phyloP scores from a whole-genome alignment of 53 echinoderm and acorn worm genomes.

The Apostichopus leukothele region DNA sequence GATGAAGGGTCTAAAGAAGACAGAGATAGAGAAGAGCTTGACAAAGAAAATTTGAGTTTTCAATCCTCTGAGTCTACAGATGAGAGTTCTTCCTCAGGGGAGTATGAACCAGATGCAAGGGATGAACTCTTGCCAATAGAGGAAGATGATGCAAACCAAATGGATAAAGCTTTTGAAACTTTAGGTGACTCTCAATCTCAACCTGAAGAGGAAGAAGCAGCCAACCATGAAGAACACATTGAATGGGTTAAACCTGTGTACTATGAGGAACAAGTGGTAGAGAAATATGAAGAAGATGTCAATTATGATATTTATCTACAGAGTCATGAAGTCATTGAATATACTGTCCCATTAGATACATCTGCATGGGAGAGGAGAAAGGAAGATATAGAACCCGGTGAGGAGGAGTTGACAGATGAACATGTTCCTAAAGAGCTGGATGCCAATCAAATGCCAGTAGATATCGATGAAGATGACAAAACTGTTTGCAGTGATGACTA shows the following conservation, averaged over 20 bases:
- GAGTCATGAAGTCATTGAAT: conserved; percentile 29
- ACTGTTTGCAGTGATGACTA: background rate
- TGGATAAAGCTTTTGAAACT: too few relatives aligned
- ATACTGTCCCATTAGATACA: conserved; percentile 34
- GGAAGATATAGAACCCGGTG: background rate
- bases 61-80: conserved; percentile 18
- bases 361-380: conserved; percentile 9
- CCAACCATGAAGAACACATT: conserved; percentile 48
- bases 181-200: background rate
- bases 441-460: background rate
- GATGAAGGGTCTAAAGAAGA: conserved; percentile 21
- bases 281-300: conserved; percentile 35
- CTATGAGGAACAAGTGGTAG: conserved; percentile 39
- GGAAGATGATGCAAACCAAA: background rate
- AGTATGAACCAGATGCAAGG: conserved; percentile 1
- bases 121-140: conserved; percentile 7
- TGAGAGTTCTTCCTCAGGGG: conserved; percentile 41
- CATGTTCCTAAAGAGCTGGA: background rate
- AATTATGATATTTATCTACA: conserved; percentile 40
- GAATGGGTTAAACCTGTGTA: conserved; percentile 48
- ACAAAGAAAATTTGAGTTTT: background rate
- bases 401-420: background rate
- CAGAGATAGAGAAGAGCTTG: background rate
- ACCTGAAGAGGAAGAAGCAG: background rate
- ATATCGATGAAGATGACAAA: background rate